Percentiles rank a stretch among this genome's conserved stretches.
These are phyloP conservation scores for Camptogramma bilineatum DNA, from an alignment of 2,888 invertebrate genomes.

Conservation along the genomic window DNA sequence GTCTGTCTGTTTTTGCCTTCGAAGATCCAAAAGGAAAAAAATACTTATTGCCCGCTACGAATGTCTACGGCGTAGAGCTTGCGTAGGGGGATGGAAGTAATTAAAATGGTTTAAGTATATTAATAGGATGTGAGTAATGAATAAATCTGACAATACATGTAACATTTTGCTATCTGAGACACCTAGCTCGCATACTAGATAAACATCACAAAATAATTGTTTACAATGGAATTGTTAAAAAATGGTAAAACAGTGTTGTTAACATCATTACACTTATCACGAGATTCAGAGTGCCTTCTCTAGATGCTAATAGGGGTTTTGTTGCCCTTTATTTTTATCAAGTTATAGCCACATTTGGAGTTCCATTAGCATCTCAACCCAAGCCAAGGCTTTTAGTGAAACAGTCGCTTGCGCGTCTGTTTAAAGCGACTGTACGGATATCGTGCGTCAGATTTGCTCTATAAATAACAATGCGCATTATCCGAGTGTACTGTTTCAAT, in stretches of 20 bases:
- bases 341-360: slow-evolving; percentile 56
- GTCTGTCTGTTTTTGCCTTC: too few relatives aligned
- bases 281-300: slow-evolving; percentile 29
- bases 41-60: too few relatives aligned
- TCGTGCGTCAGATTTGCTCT: slow-evolving; percentile 68
- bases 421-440: slow-evolving; percentile 56
- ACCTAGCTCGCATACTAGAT: not conserved
- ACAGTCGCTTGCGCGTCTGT: slow-evolving; percentile 61
- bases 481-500: slow-evolving; percentile 67
- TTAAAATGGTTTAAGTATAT: too few relatives aligned
- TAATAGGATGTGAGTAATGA: too few relatives aligned
- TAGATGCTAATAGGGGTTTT: slow-evolving; percentile 55
- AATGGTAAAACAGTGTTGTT: slow-evolving; percentile 46
- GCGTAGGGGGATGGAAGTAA: too few relatives aligned
- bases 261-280: slow-evolving; percentile 41
- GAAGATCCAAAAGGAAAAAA: too few relatives aligned
- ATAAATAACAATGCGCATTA: slow-evolving; percentile 67
- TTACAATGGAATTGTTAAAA: slow-evolving; percentile 21
- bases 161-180: too few relatives aligned
- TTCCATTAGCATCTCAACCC: slow-evolving; percentile 62
- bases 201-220: slow-evolving; percentile 6
- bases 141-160: too few relatives aligned
- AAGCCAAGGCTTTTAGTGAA: slow-evolving; percentile 64
- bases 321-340: slow-evolving; percentile 66
- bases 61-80: too few relatives aligned